A percentile compares a stretch with the other conserved stretches of the same genome.
These are phyloP conservation scores for Rissa tridactyla DNA, from an alignment of 2,113 vertebrate genomes.

Conservation along the genomic window DNA sequence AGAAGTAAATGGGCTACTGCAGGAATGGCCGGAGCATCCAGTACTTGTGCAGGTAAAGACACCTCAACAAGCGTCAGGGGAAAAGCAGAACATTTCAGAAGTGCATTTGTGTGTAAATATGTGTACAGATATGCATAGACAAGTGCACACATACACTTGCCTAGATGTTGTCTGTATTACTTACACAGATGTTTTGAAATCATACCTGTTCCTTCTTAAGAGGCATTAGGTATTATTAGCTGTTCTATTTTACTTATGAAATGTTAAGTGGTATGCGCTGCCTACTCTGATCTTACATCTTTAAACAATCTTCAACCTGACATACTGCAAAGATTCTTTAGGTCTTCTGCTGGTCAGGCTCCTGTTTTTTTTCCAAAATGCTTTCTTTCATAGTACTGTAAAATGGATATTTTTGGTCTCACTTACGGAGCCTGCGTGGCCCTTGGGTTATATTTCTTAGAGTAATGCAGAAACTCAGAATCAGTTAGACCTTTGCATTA, in stretches of 20 bases:
- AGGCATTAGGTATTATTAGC: neutral
- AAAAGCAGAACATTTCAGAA: neutral
- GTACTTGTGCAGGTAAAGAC: constrained; percentile 86
- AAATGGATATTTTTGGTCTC: neutral
- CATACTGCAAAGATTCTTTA: neutral
- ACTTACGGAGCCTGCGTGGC: accelerated
- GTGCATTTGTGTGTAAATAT: neutral
- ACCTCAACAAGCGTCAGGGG: neutral
- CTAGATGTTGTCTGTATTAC: neutral
- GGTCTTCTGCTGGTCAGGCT: neutral
- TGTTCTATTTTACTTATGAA: neutral
- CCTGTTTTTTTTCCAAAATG: neutral
- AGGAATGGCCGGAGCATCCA: constrained; percentile 95
- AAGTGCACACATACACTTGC: neutral
- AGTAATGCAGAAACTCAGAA: neutral
- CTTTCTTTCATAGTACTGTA: neutral
- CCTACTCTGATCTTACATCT: neutral
- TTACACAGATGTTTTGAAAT: neutral
- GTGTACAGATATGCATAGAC: neutral
- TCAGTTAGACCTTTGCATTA: neutral
- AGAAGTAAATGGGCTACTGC: constrained; percentile 79
- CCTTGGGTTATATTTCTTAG: neutral
- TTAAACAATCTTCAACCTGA: neutral
- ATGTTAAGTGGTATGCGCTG: neutral
- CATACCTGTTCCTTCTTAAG: neutral